Evolutionary conservation across 1,140 invertebrate genomes (phyloP).

Genomic region (Drosophila erecta): DNA sequence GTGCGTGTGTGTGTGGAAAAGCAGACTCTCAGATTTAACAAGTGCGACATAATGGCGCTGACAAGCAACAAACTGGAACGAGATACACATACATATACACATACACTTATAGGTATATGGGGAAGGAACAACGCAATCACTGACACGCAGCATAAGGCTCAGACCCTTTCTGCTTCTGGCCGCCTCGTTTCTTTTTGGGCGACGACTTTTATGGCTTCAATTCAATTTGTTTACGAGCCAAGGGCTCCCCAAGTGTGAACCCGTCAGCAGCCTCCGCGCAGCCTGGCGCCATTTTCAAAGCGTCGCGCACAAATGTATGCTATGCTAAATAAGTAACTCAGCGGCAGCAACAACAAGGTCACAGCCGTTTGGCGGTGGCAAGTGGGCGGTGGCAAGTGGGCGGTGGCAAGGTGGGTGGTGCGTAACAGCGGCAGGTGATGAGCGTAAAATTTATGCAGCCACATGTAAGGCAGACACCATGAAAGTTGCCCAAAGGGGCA

Average conservation of each 20-base stretch:
- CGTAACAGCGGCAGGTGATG: conserved; percentile 66
- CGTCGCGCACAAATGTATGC: conserved; percentile 57
- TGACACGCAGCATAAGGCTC: conserved; percentile 74
- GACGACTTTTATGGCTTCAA: conserved; percentile 82
- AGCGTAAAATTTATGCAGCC: conserved; percentile 82
- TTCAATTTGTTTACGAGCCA: conserved; percentile 83
- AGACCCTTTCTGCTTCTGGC: not conserved
- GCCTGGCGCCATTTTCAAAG: conserved; percentile 63
- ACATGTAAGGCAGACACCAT: conserved; percentile 70
- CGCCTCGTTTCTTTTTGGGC: conserved; percentile 59
- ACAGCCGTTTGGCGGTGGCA: conserved; percentile 12
- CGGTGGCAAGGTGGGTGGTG: conserved; percentile 5
- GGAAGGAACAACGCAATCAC: conserved; percentile 66
- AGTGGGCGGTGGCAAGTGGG: conserved; percentile 9
- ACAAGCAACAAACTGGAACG: conserved; percentile 59
- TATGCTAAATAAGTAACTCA: conserved; percentile 74
- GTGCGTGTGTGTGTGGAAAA: conserved; percentile 19
- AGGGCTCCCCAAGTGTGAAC: conserved; percentile 43
- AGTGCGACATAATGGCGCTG: conserved; percentile 79
- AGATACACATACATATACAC: not conserved
- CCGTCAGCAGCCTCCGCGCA: conserved; percentile 7
- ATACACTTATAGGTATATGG: not conserved
- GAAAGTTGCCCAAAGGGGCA: conserved; percentile 63
- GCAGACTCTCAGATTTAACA: conserved; percentile 66
- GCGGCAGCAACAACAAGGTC: conserved; percentile 65